Evolutionary conservation across 2,888 invertebrate genomes (phyloP), one percentile per base, ranked within the genome.

Genomic region (Drosophila gaucha): DNA sequence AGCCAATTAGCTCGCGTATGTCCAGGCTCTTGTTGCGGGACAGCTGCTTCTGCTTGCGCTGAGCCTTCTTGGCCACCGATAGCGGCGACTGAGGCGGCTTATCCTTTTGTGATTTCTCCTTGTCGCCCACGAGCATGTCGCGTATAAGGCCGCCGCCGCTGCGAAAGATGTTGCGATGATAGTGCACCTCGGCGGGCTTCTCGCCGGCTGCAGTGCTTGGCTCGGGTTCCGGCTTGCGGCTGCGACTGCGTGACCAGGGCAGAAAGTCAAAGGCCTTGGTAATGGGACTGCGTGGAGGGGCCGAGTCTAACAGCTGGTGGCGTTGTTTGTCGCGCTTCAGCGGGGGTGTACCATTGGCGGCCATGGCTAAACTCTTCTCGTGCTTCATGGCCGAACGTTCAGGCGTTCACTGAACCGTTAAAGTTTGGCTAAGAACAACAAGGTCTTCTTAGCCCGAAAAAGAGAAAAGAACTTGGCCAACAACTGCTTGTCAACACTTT

Each of bases 261-360:
- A 91, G 75, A 47, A 92, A 92, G 52, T 92, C 91, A 55, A 91
- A 91, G 35, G 91, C 91, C 73, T 91, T 91, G 54, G 89, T 91
- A 6, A 91, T 91, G 56, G 91, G 90, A 65, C 91, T 91, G 22
- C 89, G 89, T 10, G 89, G 74, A 14, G 72, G 49, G 50, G 68
- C 14, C n/a, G 67, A 30, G 30, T 78, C 78, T 28, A 67, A 8
- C 14, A 52, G 55, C 12, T 75, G 66, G 18, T 49, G 60, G 3
- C 74, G 57, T 41, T 56, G 72, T 36, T 78, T 76, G 28, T 65
- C 51, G 8, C 60, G 62, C 33, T 75, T 74, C 6, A 56, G 56
- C 31, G 68, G 57, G 1, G 54, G 70, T 39, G 67, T 64, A 49
- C 75, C 67, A 20, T 71, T 60, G 49, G 43, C 47, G 51, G 77